phyloP scores from a whole-genome alignment of 1,140 invertebrate species.

The Zaprionus inermis region DNA sequence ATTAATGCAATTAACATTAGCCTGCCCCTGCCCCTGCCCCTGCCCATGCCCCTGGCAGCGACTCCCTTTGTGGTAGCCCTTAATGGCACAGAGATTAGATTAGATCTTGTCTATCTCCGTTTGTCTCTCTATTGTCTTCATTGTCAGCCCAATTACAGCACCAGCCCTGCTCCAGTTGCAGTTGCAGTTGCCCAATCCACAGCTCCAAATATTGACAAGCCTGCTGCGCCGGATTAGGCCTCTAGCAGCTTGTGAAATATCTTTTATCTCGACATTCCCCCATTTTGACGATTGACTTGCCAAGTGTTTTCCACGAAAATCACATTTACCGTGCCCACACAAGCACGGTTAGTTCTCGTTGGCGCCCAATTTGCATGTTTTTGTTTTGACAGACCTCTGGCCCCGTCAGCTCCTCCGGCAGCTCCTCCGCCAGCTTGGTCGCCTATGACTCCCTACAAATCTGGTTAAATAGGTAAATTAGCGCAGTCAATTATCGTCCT shows the following conservation, averaged over 20 bases:
- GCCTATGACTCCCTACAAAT: slow-evolving; percentile 43
- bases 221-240: slow-evolving; percentile 26
- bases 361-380: slow-evolving; percentile 59
- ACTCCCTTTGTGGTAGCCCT: slow-evolving; percentile 55
- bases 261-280: slow-evolving; percentile 40
- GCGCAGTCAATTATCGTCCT: slow-evolving; percentile 67
- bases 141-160: slow-evolving; percentile 33
- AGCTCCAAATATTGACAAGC: slow-evolving; percentile 66
- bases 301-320: slow-evolving; percentile 69
- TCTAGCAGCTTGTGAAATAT: slow-evolving; percentile 3
- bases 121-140: slow-evolving; percentile 6
- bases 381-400: not conserved
- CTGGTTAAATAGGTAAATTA: slow-evolving; percentile 79
- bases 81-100: slow-evolving; percentile 71
- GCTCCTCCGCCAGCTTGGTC: not conserved
- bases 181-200: slow-evolving; percentile 35
- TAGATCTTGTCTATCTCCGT: slow-evolving; percentile 44
- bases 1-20: slow-evolving; percentile 82
- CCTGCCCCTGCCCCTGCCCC: slow-evolving; percentile 17
- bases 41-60: not conserved
- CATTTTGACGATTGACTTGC: slow-evolving; percentile 61
- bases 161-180: slow-evolving; percentile 24
- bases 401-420: too few species aligned
- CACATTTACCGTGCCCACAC: slow-evolving; percentile 11
- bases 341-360: slow-evolving; percentile 51